Percentiles rank a stretch among this genome's conserved stretches.
These are phyloP conservation scores for Agrochola lota DNA, from an alignment of 2,888 invertebrate species.

Conservation along the genomic window DNA sequence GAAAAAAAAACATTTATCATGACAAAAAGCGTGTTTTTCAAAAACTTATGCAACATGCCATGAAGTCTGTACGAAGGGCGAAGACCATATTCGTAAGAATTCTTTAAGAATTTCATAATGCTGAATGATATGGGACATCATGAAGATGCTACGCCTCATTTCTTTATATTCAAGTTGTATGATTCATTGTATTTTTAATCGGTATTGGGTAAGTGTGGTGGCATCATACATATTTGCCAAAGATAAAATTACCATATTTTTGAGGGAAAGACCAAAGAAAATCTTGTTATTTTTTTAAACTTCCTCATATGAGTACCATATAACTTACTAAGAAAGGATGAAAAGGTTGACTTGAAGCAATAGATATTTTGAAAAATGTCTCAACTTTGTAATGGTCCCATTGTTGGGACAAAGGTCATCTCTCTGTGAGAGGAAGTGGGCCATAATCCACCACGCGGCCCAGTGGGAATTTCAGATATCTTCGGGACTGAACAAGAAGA, in stretches of 20 bases:
- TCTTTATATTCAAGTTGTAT: slow-evolving; percentile 25
- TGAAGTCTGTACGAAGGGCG: slow-evolving; percentile 49
- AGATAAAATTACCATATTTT: neutral
- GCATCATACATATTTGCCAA: neutral
- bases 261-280: neutral
- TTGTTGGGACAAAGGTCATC: neutral
- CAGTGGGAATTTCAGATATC: neutral
- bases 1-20: slow-evolving; percentile 13
- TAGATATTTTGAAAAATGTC: neutral
- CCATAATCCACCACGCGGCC: neutral
- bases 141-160: slow-evolving; percentile 35
- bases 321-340: no score
- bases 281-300: neutral
- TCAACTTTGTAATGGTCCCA: no score
- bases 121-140: slow-evolving; percentile 39
- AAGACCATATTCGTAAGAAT: slow-evolving; percentile 44
- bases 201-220: slow-evolving; percentile 43
- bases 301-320: neutral
- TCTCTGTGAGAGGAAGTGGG: neutral
- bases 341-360: neutral
- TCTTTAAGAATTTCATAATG: slow-evolving; percentile 53
- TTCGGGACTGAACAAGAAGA: neutral
- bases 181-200: slow-evolving; percentile 47
- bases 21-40: slow-evolving; percentile 16
- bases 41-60: slow-evolving; percentile 37